Evolutionary conservation across 2,113 vertebrate genomes (phyloP).

Genomic region (Myanophis thanlyinensis): DNA sequence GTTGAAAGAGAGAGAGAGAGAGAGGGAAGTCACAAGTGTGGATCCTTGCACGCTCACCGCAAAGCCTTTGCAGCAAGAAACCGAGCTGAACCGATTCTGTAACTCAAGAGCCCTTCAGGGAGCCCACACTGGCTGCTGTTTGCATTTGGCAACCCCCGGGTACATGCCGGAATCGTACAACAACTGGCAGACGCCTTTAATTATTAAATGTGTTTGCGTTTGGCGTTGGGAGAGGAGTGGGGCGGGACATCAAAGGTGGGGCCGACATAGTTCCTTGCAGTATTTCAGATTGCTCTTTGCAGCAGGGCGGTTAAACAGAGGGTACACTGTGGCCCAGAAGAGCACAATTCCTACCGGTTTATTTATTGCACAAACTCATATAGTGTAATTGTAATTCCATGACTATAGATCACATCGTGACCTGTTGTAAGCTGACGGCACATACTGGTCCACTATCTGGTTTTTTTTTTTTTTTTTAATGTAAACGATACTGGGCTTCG

Average conservation of each 20-base stretch:
- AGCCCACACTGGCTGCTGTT: not conserved
- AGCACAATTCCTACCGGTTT: not conserved
- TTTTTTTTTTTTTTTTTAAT: too few relatives aligned
- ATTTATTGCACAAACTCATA: too few relatives aligned
- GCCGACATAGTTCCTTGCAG: not conserved
- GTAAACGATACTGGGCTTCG: too few relatives aligned
- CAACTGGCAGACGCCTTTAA: not conserved
- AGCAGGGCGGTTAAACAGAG: not conserved
- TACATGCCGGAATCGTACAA: not conserved
- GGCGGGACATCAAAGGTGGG: too few relatives aligned
- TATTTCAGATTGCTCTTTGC: not conserved
- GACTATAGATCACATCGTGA: too few relatives aligned
- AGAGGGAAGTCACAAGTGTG: not conserved
- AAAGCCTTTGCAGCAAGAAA: not conserved
- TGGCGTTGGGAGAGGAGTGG: not conserved
- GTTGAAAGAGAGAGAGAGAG: too few relatives aligned
- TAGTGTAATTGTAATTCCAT: too few relatives aligned
- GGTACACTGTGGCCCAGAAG: not conserved
- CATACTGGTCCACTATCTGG: too few relatives aligned
- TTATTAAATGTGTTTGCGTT: constrained; percentile 9
- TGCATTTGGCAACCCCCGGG: not conserved
- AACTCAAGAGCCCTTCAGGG: constrained; percentile 7
- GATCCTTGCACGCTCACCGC: not conserved
- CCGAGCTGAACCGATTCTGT: not conserved
- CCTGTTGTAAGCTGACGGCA: too few relatives aligned